Base-by-base conservation (phyloP, 1,140 invertebrate species). In the Ceratitis capitata region DNA sequence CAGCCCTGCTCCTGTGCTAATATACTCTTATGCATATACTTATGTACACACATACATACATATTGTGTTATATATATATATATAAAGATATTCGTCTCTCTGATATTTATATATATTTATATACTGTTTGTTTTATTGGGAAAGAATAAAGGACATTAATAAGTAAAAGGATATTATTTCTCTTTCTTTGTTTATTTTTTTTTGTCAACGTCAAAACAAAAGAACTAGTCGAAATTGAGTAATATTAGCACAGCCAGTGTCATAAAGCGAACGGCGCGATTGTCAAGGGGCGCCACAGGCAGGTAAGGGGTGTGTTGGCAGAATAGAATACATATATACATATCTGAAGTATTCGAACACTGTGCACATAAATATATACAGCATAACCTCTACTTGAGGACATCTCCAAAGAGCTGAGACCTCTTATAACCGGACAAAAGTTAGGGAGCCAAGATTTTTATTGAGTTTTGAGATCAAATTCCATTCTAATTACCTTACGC, bases 11-110 rank as follows among this genome's bases (percentile, higher is more conserved):
- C 58, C 32, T n/a, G n/a, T 64, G 58, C 16, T 16, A 6, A 32
- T 39, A 19, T n/a, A 14, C 35, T 0, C 5, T n/a, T 19, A 26
- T 74, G 19, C 12, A 19, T 5, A 3, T 45, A n/a, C n/a, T n/a
- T n/a, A 7, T 74, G 6, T 45, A 23, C 26, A 19, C 10, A n/a
- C 1, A 45, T 74, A 61, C 26, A 16, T 29, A 6, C 12, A 32
- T 42, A 74, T 74, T 74, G 35, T n/a, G 19, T 19, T 78, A 23
- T 78, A 78, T 78, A n/a, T n/a, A n/a, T n/a, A n/a, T n/a, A n/a
- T n/a, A n/a, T n/a, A n/a, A n/a, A n/a, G n/a, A n/a, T n/a, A n/a
- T n/a, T n/a, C n/a, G n/a, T n/a, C n/a, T n/a, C n/a, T n/a, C n/a
- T n/a, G n/a, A n/a, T n/a, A n/a, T n/a, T n/a, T n/a, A n/a, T n/a